A percentile compares a stretch with the other conserved stretches of the same genome.
Evolutionary conservation across 2,797 vertebrate species (phyloP).

Genomic region (Sebastes steindachneri): DNA sequence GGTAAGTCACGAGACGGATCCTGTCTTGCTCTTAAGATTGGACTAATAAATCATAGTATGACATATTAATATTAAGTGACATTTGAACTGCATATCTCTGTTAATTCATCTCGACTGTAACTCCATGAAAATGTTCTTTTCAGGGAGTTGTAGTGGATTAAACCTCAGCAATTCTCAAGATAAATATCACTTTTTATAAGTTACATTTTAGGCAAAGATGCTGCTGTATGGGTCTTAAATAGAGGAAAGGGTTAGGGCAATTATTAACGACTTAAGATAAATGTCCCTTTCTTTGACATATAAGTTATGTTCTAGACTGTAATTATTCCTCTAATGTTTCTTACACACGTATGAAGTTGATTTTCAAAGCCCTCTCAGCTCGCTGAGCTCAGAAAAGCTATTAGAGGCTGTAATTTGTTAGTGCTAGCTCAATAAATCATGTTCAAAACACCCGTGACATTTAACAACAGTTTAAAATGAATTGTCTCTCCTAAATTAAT

Average conservation of each 20-base stretch:
- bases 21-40: not conserved
- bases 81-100: not conserved
- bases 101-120: not conserved
- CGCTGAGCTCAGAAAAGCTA: conserved; percentile 17
- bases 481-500: conserved; percentile 43
- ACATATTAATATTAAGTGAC: not conserved
- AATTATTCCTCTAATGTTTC: not conserved
- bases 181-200: not conserved
- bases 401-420: conserved; percentile 16
- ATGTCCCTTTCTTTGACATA: not conserved
- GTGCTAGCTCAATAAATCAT: conserved; percentile 30
- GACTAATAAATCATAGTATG: not conserved
- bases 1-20: conserved; percentile 32
- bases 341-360: not conserved
- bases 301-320: not conserved
- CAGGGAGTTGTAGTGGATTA: not conserved
- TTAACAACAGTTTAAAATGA: conserved; percentile 45
- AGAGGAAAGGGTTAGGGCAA: not conserved
- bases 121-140: not conserved
- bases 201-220: not conserved
- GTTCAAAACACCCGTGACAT: conserved; percentile 29
- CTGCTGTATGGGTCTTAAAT: not conserved
- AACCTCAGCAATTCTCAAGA: not conserved
- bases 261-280: not conserved
- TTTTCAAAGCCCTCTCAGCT: conserved; percentile 9